Evolutionary conservation across 2,888 invertebrate species (phyloP), one percentile per base, ranked within the genome.

Genomic region (Drosophila neutralis): DNA sequence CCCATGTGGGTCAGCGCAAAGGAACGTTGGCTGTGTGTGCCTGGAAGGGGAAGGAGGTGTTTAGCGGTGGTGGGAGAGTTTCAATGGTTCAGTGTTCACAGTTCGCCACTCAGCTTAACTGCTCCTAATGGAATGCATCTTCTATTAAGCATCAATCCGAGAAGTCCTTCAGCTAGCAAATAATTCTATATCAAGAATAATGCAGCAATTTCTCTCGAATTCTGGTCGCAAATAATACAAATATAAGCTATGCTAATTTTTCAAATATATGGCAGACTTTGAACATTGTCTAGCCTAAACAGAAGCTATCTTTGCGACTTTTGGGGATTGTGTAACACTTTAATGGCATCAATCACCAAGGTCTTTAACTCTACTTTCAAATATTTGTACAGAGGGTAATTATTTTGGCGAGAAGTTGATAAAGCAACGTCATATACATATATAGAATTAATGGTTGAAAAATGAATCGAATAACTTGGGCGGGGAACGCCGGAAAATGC

Each of bases 71-170:
- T 21, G 11, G 2, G 13, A 42, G 13, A 1, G 21, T 3, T 42
- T 45, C 21, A 38, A 18, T 38, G 18, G 45, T 45, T 13, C 1
- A 24, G 24, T 15, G 24, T 4, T 24, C 11, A 42, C 64, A 64
- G 70, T 67, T 81, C 78, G 69, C 69, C 63, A 66, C 77, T 67
- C 49, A 69, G 35, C 45, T 61, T 59, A 73, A 74, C 60, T 49
- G 61, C 64, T 78, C 64, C 48, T 61, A 64, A 65, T 65, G 56
- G 49, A 51, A 45, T 40, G 40, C 70, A 52, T 38, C 33, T 35
- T n/a, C 56, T 45, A 24, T n/a, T 7, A 45, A 24, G 15, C 27
- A 33, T 49, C 33, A 59, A 69, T 56, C 31, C 24, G 2, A 29
- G 29, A 24, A 21, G 21, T 18, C 5, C 35, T 13, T 18, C 63